phyloP scores from a whole-genome alignment of 2,113 vertebrate species.

The Pachycephala philippinensis region DNA sequence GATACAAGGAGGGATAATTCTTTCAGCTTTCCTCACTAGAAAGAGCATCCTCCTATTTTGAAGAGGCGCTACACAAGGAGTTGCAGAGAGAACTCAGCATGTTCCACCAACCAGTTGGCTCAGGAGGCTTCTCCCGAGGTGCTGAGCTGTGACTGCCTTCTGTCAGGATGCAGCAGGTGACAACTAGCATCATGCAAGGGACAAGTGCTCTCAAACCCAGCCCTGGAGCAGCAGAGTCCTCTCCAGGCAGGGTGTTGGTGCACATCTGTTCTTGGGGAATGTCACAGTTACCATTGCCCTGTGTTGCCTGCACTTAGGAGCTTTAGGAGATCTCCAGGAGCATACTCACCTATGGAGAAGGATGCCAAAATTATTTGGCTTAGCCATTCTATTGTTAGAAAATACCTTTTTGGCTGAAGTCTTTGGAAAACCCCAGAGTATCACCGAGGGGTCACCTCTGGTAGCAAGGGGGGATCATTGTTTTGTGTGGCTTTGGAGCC shows the following conservation, averaged over 20 bases:
- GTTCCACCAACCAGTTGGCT: background rate
- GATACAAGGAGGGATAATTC: background rate
- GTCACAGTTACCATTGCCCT: background rate
- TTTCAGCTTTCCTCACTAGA: background rate
- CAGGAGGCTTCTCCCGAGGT: background rate
- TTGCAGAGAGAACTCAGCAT: fast-evolving
- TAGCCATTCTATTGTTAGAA: background rate
- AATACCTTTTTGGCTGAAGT: background rate
- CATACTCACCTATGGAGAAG: background rate
- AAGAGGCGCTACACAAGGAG: fast-evolving
- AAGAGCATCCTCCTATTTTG: background rate
- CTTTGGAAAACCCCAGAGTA: background rate
- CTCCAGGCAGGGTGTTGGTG: background rate
- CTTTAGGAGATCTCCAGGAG: background rate
- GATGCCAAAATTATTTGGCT: background rate
- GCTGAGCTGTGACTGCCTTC: background rate
- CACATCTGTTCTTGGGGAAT: background rate
- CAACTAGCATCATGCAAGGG: fast-evolving
- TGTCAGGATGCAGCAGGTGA: background rate
- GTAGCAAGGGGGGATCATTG: too few relatives aligned
- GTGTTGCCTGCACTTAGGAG: background rate
- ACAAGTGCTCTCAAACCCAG: fast-evolving
- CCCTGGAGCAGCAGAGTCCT: background rate
- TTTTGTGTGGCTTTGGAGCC: background rate
- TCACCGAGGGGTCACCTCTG: too few relatives aligned